Evolutionary conservation across 1,140 invertebrate species (phyloP).

Genomic region (Cotesia glomerata): DNA sequence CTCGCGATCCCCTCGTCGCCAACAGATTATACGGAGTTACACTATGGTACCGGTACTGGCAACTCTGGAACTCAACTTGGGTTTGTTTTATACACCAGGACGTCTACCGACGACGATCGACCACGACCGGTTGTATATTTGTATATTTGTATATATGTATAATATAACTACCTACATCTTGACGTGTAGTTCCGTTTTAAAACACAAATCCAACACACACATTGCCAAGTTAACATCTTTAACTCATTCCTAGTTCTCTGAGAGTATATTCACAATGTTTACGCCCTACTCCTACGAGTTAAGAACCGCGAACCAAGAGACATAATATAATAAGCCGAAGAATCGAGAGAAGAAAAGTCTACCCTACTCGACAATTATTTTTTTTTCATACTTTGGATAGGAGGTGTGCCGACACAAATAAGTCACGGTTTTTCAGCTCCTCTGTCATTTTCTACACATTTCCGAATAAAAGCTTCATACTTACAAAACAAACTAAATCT

Average conservation of each 20-base stretch:
- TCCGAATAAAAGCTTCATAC: too few species aligned
- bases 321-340: not conserved
- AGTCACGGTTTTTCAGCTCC: too few species aligned
- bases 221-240: not conserved
- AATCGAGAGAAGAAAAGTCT: not conserved
- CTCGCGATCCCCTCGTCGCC: not conserved
- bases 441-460: too few species aligned
- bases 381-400: not conserved
- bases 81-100: too few species aligned
- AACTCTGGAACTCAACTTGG: not conserved
- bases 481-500: too few species aligned
- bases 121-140: constrained; percentile 22
- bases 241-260: not conserved
- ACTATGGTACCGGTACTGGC: too few species aligned
- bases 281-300: constrained; percentile 15
- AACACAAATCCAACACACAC: constrained; percentile 2
- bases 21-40: not conserved
- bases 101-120: too few species aligned
- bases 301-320: constrained; percentile 6
- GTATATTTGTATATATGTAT: not conserved
- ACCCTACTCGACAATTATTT: not conserved
- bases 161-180: constrained; percentile 21
- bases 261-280: not conserved
- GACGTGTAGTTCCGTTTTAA: constrained; percentile 26
- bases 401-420: constrained; percentile 8